Base-by-base conservation (phyloP, 2,113 vertebrate genomes). In the Paracanthobrama guichenoti region DNA sequence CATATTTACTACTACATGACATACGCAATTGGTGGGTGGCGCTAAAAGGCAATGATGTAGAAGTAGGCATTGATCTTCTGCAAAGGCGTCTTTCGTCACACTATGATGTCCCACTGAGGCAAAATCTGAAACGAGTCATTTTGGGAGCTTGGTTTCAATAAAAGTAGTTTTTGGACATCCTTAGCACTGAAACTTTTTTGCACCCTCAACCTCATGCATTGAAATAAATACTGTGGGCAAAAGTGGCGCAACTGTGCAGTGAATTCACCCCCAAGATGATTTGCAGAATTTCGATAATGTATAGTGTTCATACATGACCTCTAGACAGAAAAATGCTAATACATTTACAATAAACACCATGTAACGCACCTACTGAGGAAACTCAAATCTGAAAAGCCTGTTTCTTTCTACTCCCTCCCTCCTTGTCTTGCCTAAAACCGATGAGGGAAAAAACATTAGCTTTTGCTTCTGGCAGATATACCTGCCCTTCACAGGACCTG, bases 381-480 rank as follows among this genome's bases (percentile, higher is more conserved):
- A 66, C 62, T 67, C 50, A 55, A 7, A 55, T 20, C 59, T n/a
- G 35, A 71, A 71, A 71, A 71, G 67, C 22, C 20, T 57, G 22
- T 53, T 22, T 28, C 62, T 69, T 62, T 39, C 53, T 60, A 7
- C 31, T 73, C 53, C 53, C 10, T 20, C 59, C 35, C 53, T 13
- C 26, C 62, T 79, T 18, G 46, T 16, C 59, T 35, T 76, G 69
- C 79, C 82, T 66, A 81, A 85, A 62, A 28, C 28, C 9, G 4
- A 72, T 46, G 59, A 55, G 35, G 26, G 57, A 46, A 83, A 74
- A 93, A 94, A 94, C 93, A 93, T 93, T 91, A 95, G 93, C 91
- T 93, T 92, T 91, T 91, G 92, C 95, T 95, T 94, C 94, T 96
- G 93, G 93, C 93, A 93, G 90, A 91, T 92, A 82, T 94, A 95